Evolutionary conservation across 2,797 vertebrate genomes (phyloP).

Genomic region (Enteromius fasciolatus): DNA sequence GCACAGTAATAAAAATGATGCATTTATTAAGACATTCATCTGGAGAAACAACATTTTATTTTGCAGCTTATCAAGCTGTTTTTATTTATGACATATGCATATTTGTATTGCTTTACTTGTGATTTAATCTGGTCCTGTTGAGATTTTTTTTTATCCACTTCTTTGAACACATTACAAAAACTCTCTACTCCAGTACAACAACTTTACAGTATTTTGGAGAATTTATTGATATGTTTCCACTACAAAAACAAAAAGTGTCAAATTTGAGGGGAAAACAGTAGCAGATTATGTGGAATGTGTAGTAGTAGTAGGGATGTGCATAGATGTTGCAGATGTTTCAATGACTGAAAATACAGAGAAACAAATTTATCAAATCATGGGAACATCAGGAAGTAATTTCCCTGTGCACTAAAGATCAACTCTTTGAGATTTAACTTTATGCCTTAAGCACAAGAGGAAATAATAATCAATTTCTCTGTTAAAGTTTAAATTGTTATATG

Average conservation of each 20-base stretch:
- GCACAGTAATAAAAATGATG: neutral
- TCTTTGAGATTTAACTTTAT: conserved; percentile 17
- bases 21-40: neutral
- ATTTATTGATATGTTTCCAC: neutral
- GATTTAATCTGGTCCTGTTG: conserved; percentile 67
- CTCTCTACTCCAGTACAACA: too few relatives aligned
- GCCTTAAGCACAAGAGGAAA: neutral
- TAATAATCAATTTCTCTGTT: conserved; percentile 29
- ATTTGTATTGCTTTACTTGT: conserved; percentile 55
- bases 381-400: conserved; percentile 19
- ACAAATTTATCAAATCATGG: conserved; percentile 11
- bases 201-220: conserved; percentile 8
- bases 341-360: conserved; percentile 8
- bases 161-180: conserved; percentile 39
- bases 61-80: neutral
- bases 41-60: neutral
- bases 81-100: conserved; percentile 66
- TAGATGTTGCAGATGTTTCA: conserved; percentile 13
- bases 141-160: conserved; percentile 69
- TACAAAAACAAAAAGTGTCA: neutral
- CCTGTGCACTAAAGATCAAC: conserved; percentile 25
- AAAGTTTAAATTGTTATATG: neutral
- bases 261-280: neutral
- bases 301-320: neutral
- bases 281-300: neutral